Conservation (phyloP, 2,797 vertebrate genomes). For the Pangasius larnaudii region DNA sequence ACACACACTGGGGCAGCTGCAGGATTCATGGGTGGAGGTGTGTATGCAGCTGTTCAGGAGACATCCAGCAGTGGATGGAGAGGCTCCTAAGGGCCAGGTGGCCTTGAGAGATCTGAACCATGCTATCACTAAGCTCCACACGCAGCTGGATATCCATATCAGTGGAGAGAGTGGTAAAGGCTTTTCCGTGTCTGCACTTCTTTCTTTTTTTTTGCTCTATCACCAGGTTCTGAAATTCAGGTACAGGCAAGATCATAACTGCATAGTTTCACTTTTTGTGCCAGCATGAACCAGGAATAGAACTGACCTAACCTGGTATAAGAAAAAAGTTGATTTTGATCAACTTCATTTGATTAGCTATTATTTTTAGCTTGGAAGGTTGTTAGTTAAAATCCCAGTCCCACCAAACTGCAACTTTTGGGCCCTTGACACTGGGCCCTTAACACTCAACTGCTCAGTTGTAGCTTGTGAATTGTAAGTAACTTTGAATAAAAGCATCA, state of each 20-base stretch:
- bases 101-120: conserved; percentile 69
- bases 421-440: not conserved
- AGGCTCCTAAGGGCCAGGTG: conserved; percentile 57
- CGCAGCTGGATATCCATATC: conserved; percentile 70
- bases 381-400: not conserved
- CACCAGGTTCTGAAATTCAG: not conserved
- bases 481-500: not conserved
- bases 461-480: not conserved
- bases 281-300: not conserved
- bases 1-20: conserved; percentile 62
- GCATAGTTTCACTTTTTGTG: not conserved
- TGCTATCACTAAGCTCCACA: conserved; percentile 65
- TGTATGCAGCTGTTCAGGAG: conserved; percentile 73
- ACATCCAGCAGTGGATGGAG: conserved; percentile 70
- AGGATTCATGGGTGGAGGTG: conserved; percentile 76
- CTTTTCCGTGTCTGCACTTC: not conserved
- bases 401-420: not conserved
- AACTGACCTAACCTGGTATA: not conserved
- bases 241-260: not conserved
- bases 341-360: not conserved
- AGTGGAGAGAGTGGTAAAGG: conserved; percentile 80
- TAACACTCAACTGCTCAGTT: not conserved
- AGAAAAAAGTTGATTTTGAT: not conserved
- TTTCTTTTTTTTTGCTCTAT: not conserved
- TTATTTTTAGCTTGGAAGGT: not conserved